Base-by-base conservation (phyloP, 2,888 invertebrate species). In the Orthosia gothica region DNA sequence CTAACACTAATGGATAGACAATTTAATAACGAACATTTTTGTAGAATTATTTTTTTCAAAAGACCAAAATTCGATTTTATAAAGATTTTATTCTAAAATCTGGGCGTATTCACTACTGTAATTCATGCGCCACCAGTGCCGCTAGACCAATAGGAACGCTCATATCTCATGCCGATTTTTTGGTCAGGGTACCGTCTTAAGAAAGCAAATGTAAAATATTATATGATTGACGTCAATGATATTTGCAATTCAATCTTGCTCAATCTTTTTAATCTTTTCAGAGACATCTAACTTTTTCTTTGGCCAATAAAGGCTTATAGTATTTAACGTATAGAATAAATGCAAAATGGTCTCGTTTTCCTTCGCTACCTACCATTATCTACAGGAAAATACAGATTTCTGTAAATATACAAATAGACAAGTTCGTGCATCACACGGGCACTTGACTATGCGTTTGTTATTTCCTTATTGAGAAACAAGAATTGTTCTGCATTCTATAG, bases 401-500 rank as follows among this genome's bases (percentile, higher is more conserved):
- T 79, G 49, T 64, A 15, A 32, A 62, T 20, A 47, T 32, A 64
- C 45, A 64, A 23, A 40, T 59, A 80, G 15, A 59, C 62, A 50
- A 23, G 26, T 49, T 50, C 15, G n/a, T 45, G 45, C 57, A 45
- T 11, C 16, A 9, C 13, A 62, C 18, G 18, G n/a, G 65, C 20
- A 52, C 50, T 58, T 50, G 65, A 52, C 40, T 78, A 45, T 66
- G 40, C 47, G 23, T 58, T 70, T 67, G 54, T 52, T 70, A 70
- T 82, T 82, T 78, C 79, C 79, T 66, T 32, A 50, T 70, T 79
- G 70, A 55, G 26, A 66, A 49, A 50, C 57, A 54, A 54, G 40
- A 63, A 58, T 55, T 23, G 13, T 54, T 69, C 12, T 58, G 57
- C 47, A 58, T 66, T 79, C 32, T 57, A 32, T 32, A 20, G 12